Evolutionary conservation across 2,888 invertebrate species (phyloP).

Genomic region (Camponotus fellah): DNA sequence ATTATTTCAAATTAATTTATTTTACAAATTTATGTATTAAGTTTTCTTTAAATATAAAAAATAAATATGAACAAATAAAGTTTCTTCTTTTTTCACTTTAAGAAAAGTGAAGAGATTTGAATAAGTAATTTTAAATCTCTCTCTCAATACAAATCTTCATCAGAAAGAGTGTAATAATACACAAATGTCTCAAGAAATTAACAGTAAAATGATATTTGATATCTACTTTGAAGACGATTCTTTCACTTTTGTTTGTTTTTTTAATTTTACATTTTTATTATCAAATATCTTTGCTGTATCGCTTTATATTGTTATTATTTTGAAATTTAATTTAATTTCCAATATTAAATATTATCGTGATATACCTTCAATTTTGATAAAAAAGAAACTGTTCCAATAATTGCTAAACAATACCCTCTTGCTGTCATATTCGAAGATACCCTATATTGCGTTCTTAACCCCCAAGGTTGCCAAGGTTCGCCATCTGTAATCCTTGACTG

Average conservation of each 20-base stretch:
- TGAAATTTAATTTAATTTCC: not conserved
- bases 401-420: not conserved
- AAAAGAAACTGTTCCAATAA: not conserved
- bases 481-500: constrained; percentile 60
- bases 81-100: not conserved
- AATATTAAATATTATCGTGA: not conserved
- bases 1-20: not conserved
- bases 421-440: not conserved
- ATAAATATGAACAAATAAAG: not conserved
- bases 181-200: not conserved
- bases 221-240: not conserved
- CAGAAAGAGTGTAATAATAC: not conserved
- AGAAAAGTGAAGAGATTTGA: not conserved
- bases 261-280: not conserved
- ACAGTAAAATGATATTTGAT: not conserved
- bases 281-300: constrained; percentile 1
- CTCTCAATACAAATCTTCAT: not conserved
- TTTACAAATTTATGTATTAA: not conserved
- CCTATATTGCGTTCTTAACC: not conserved
- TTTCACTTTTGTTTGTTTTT: not conserved
- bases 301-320: not conserved
- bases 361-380: not conserved
- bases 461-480: not conserved
- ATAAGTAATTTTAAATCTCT: not conserved
- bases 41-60: not conserved